Evolutionary conservation across 1,140 invertebrate genomes (phyloP).

Genomic region (Tetranychus cinnabarinus): DNA sequence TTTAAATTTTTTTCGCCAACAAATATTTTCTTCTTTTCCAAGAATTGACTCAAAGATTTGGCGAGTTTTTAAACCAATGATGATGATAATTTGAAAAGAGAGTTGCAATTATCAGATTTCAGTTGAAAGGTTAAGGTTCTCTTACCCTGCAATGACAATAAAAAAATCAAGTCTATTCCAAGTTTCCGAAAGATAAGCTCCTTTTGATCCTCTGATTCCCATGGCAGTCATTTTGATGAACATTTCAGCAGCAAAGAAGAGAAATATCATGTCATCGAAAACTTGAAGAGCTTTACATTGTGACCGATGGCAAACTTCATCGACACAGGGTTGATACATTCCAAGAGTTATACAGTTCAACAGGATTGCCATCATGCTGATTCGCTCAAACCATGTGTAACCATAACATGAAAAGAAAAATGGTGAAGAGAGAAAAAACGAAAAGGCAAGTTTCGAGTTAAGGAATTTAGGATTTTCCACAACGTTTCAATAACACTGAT

Average conservation of each 20-base stretch:
- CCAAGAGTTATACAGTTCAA: conserved; percentile 95
- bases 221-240: conserved; percentile 94
- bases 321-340: conserved; percentile 96
- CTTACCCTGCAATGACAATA: conserved; percentile 86
- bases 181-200: conserved; percentile 83
- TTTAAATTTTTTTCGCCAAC: no score
- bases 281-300: conserved; percentile 74
- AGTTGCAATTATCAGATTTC: no score
- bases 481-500: background rate
- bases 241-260: conserved; percentile 89
- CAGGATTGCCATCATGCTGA: conserved; percentile 93
- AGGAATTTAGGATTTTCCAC: background rate
- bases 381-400: conserved; percentile 86
- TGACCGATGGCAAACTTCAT: conserved; percentile 56
- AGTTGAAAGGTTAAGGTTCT: no score
- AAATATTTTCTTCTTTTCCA: no score
- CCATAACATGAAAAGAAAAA: background rate
- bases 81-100: no score
- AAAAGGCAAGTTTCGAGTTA: background rate
- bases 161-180: conserved; percentile 98
- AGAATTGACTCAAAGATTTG: no score
- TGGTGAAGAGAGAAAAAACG: background rate
- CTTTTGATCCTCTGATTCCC: conserved; percentile 70
- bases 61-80: no score
- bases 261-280: conserved; percentile 95